Conservation (phyloP, 1,140 invertebrate genomes). For the Venustaconcha ellipsiformis region DNA sequence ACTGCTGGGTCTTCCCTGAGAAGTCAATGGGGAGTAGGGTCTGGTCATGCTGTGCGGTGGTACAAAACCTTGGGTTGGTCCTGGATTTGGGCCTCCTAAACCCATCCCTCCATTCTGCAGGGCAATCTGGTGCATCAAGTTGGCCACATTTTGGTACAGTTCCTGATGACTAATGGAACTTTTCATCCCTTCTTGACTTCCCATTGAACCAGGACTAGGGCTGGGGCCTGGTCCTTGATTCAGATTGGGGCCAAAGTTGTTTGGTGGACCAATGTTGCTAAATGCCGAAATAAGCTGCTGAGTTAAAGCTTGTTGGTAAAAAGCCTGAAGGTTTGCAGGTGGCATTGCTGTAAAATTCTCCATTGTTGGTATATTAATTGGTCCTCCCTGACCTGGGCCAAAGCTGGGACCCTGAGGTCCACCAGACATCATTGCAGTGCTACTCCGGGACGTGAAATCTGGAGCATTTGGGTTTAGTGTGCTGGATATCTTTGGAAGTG, state of each 20-base stretch:
- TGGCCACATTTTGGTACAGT: conserved; percentile 41
- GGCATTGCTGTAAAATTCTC: conserved; percentile 3
- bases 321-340: conserved; percentile 29
- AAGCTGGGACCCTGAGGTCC: conserved; percentile 9
- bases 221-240: background rate
- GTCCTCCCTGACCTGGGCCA: conserved; percentile 4
- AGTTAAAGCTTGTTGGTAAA: conserved; percentile 37
- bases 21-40: conserved; percentile 48
- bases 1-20: conserved; percentile 52
- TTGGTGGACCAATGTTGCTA: conserved; percentile 11
- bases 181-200: conserved; percentile 3
- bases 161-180: conserved; percentile 13
- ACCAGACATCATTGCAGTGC: conserved; percentile 15
- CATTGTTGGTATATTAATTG: conserved; percentile 8
- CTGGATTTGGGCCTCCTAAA: conserved; percentile 29
- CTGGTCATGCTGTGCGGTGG: conserved; percentile 28
- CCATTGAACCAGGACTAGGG: conserved; percentile 4
- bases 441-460: conserved; percentile 75
- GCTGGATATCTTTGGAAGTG: conserved; percentile 72
- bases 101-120: too few species aligned
- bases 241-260: conserved; percentile 5
- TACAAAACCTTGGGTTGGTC: conserved; percentile 19
- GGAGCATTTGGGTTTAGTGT: conserved; percentile 89
- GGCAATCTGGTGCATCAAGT: conserved; percentile 43
- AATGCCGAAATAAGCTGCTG: conserved; percentile 28